Evolutionary conservation across 2,113 vertebrate genomes (phyloP).

Genomic region (Eleginops maclovinus): DNA sequence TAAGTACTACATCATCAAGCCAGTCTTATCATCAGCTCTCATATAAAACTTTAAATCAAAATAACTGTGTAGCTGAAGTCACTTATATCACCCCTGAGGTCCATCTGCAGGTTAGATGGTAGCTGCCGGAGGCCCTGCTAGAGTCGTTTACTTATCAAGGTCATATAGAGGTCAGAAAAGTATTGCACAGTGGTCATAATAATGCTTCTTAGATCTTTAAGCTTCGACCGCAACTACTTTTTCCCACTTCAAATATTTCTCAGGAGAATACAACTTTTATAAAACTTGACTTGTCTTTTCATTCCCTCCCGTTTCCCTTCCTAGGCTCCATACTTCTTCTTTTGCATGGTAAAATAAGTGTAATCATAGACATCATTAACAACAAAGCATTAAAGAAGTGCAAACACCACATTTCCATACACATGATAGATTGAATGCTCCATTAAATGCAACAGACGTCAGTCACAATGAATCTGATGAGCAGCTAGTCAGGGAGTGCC

Average conservation of each 20-base stretch:
- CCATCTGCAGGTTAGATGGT: too few relatives aligned
- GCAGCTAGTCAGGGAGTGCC: slow-evolving; percentile 47
- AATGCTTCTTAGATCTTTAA: too few relatives aligned
- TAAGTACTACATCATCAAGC: not conserved
- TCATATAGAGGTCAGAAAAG: too few relatives aligned
- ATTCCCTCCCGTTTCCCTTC: too few relatives aligned
- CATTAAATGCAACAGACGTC: slow-evolving; percentile 49
- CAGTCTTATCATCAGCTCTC: slow-evolving; percentile 23
- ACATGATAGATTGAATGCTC: slow-evolving; percentile 44
- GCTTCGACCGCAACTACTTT: too few relatives aligned
- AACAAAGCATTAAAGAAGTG: slow-evolving; percentile 13
- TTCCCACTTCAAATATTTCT: too few relatives aligned
- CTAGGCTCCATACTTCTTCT: slow-evolving; percentile 5
- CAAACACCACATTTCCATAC: slow-evolving; percentile 12
- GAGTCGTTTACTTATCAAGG: too few relatives aligned
- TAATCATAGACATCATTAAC: slow-evolving; percentile 38
- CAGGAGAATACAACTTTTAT: too few relatives aligned
- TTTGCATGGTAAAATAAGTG: slow-evolving; percentile 8
- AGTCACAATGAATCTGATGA: slow-evolving; percentile 57
- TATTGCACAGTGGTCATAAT: too few relatives aligned
- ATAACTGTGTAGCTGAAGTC: slow-evolving; percentile 28
- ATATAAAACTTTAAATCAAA: slow-evolving; percentile 27
- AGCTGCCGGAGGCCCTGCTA: too few relatives aligned
- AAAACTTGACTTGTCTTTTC: too few relatives aligned
- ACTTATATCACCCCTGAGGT: not conserved